Base-by-base conservation (phyloP, 1,140 invertebrate species). In the Megalopta genalis region DNA sequence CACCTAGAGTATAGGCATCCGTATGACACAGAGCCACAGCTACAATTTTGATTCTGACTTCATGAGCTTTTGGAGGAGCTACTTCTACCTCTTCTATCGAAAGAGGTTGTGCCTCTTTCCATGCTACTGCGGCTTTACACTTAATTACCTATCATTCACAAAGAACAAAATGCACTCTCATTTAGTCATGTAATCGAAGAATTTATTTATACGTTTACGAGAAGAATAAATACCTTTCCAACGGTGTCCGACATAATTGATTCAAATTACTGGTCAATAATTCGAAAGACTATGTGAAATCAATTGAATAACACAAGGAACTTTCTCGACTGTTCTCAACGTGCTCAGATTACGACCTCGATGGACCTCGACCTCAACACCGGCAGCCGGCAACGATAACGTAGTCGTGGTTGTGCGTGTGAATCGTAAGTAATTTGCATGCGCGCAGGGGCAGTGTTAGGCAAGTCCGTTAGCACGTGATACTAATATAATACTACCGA, bases 1-100 rank as follows among this genome's bases (percentile, higher is more conserved):
- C 99, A 86, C 96, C 96, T 23, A 99, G 92, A 23, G 98, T 99
- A 89, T 99, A 99, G 6, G 97, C 96, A 94, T 99, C 99, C 0
- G 99, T 99, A 89, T 99, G 99, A 90, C 99, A 99, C n/a, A 99
- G 96, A 62, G 98, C 98, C 73, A 97, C 97, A 37, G 96, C 95
- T 8, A 95, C 88, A 67, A 99, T 95, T 93, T 98, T 96, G 16
- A 98, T 93, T 70, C 96, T 94, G n/a, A 96, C 96, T 95, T 98
- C 97, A 85, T 96, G 95, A 4, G 96, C 96, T 93, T 97, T 97
- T 8, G 99, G 99, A 66, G 98, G 97, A n/a, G 95, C 97, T 1
- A 99, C 99, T 94, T 99, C 96, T 80, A 99, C 94, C 64, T 96
- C 96, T 94, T 99, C 99, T 52, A 99, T 94, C 0, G 94, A 94